These are phyloP conservation scores for Drosophila putrida DNA, from an alignment of 2,888 invertebrate genomes.

Conservation along the genomic window DNA sequence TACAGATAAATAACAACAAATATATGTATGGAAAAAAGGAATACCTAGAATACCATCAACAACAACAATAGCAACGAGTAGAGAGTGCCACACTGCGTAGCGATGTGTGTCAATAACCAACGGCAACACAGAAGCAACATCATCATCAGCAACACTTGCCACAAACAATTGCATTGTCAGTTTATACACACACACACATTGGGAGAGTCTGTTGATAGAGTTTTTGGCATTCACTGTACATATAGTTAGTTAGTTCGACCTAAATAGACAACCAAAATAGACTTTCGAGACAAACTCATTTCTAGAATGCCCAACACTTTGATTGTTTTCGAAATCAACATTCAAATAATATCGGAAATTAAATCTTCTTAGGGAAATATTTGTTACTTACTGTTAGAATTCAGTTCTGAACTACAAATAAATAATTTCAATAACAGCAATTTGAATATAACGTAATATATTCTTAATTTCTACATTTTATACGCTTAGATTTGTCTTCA, in stretches of 20 bases:
- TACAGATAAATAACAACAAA: slow-evolving; percentile 49
- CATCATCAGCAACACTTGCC: slow-evolving; percentile 40
- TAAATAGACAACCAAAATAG: slow-evolving; percentile 5
- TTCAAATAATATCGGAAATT: too few relatives aligned
- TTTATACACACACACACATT: slow-evolving; percentile 14
- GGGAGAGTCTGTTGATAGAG: slow-evolving; percentile 2
- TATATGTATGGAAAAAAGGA: not conserved
- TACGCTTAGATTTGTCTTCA: too few relatives aligned
- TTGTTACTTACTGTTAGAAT: too few relatives aligned
- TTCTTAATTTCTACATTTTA: too few relatives aligned
- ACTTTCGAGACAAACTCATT: not conserved
- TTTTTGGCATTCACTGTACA: not conserved
- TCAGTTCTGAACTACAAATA: too few relatives aligned
- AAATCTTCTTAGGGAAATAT: too few relatives aligned
- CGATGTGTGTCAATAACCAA: slow-evolving; percentile 43
- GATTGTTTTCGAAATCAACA: too few relatives aligned
- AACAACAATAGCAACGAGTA: not conserved
- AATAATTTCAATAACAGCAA: too few relatives aligned
- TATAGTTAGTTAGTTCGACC: slow-evolving; percentile 2
- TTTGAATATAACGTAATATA: too few relatives aligned
- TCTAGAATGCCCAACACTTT: not conserved
- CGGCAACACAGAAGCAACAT: slow-evolving; percentile 36
- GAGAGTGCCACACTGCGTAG: slow-evolving; percentile 6
- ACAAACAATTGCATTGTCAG: slow-evolving; percentile 47
- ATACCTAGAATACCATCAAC: slow-evolving; percentile 21